Base-by-base conservation (phyloP, 53 echinoderm and acorn worm genomes). In the Arbacia lixula region DNA sequence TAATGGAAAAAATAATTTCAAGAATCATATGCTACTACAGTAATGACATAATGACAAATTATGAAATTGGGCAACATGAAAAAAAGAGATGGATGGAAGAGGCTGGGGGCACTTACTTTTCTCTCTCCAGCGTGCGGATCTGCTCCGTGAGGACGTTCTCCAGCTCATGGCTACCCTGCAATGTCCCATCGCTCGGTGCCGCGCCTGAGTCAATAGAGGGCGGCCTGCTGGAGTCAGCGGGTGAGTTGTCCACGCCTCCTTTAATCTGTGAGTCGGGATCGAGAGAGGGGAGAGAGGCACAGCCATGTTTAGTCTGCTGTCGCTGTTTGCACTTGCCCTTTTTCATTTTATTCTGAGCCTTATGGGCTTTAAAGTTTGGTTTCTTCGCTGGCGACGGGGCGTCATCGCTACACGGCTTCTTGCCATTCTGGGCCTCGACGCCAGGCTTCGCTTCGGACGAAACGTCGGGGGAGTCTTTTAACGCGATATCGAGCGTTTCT, bases 81-180 rank as follows among this genome's bases (percentile, higher is more conserved):
- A n/a, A n/a, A n/a, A n/a, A n/a, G n/a, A n/a, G n/a, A n/a, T n/a
- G n/a, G n/a, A n/a, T n/a, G n/a, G n/a, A n/a, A 46, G 14, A 46
- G 8, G 49, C 8, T 46, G 8, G 14, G 49, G 24, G 5, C 40
- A 94, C 93, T 94, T 86, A 97, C 97, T 90, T 94, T 88, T 97
- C 97, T 90, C 84, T 87, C 66, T 94, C 86, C 72, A 93, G 68
- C 12, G 97, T 94, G 73, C 77, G 60, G 25, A 97, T 90, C 51
- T 94, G 93, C 62, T 90, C 90, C 51, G 90, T 65, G 21, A 94
- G 86, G 6, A 90, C 89, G 34, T 86, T 89, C 84, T 91, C 93
- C 66, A 85, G 54, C 21, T 89, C 93, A n/a, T 87, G 83, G n/a
- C 86, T 76, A 17, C 85, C 75, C 40, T 91, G 89, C 12, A 77